Base-by-base conservation (phyloP, 2,797 vertebrate species). In the Phoebastria nigripes region DNA sequence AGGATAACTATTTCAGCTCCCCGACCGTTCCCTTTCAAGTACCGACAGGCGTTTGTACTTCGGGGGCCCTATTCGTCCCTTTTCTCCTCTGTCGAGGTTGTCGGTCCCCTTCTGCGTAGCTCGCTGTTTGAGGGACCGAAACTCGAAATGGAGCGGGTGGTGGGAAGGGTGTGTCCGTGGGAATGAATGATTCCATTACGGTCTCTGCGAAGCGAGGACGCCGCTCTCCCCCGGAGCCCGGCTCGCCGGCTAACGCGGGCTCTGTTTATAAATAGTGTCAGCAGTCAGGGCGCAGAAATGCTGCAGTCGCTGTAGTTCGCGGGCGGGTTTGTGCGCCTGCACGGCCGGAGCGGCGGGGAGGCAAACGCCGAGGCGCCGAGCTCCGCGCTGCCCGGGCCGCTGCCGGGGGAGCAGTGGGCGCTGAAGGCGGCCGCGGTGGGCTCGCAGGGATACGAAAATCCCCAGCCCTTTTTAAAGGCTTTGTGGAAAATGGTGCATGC, bases 401-500 rank as follows among this genome's bases (percentile, higher is more conserved):
- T 41, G 70, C 79, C 29, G 13, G 41, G 9, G 15, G 25, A 63
- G 16, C 42, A 4, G 35, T 12, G 52, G 74, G 37, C 31, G 6
- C 39, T 67, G 58, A 41, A 56, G 87, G 44, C 29, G 35, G 58
- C 66, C 22, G 41, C 58, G 20, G 11, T 9, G 35, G 70, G 61
- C 77, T 93, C 66, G 18, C 35, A 21, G 54, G 29, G 51, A 25
- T 44, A 25, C 11, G 15, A 83, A 88, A 83, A 55, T 11, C 46
- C 44, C 66, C n/a, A 39, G 31, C 61, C 35, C 61, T 80, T 95
- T 96, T 93, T 63, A 95, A 95, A 82, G 90, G 72, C 88, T 94
- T 93, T 78, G 76, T 91, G 72, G 85, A 96, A 92, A 95, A 94
- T 81, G 92, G 85, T 96, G 93, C 82, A 89, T 79, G 87, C 72